Percentiles rank a stretch among this genome's conserved stretches.
Evolutionary conservation across 2,797 vertebrate species (phyloP).

Genomic region (Euphonia xanthogaster): DNA sequence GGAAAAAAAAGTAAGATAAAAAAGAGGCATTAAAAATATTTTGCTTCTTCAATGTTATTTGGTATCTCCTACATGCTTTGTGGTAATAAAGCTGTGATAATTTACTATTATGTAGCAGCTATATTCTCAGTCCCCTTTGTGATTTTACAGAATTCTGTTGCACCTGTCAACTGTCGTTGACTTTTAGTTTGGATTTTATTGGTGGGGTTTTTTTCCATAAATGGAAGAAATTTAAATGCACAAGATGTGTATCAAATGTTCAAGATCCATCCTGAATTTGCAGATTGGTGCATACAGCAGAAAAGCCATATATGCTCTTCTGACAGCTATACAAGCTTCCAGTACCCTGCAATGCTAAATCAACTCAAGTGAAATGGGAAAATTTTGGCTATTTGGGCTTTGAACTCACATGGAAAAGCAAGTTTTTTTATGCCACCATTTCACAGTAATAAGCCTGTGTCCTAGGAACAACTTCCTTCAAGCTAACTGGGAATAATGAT

Average conservation of each 20-base stretch:
- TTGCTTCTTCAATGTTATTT: background rate
- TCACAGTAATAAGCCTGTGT: background rate
- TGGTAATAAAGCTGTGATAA: background rate
- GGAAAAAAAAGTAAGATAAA: accelerated
- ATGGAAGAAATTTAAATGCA: background rate
- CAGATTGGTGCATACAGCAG: background rate
- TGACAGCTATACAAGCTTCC: background rate
- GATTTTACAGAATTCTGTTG: background rate
- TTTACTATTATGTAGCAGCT: background rate
- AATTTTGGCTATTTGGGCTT: background rate
- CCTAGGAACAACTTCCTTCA: background rate
- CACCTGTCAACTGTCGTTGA: background rate
- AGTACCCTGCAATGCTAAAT: background rate
- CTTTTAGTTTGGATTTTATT: background rate
- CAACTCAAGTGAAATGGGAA: background rate
- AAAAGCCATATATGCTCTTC: background rate
- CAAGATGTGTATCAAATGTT: background rate
- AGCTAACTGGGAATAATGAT: background rate
- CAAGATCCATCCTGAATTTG: background rate
- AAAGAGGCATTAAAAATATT: background rate
- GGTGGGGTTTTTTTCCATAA: accelerated
- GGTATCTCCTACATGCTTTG: background rate
- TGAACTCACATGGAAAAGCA: background rate
- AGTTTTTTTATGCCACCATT: background rate
- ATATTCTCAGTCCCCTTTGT: background rate